phyloP scores from a whole-genome alignment of 2,797 vertebrate genomes.

The Psittacula echo region DNA sequence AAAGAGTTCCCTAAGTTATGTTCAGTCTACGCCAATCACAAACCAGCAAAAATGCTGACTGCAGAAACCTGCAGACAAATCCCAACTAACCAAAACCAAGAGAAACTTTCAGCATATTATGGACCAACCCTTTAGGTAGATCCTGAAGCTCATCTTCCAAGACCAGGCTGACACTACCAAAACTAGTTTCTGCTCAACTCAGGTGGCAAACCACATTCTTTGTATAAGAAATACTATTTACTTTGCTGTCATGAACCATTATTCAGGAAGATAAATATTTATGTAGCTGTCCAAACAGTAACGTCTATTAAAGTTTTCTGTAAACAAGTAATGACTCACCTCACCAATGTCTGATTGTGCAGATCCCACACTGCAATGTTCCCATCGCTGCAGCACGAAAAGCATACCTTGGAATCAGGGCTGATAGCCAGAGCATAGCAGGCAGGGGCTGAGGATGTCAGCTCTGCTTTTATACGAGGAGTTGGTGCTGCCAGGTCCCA shows the following conservation, averaged over 20 bases:
- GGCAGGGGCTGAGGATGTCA: slow-evolving; percentile 86
- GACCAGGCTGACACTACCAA: not conserved
- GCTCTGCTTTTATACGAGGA: slow-evolving; percentile 86
- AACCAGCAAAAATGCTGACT: not conserved
- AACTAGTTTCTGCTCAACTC: not conserved
- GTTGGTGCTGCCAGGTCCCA: slow-evolving; percentile 88
- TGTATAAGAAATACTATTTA: not conserved
- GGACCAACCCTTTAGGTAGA: not conserved
- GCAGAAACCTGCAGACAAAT: not conserved
- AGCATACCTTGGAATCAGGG: slow-evolving; percentile 88
- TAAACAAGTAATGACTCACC: slow-evolving; percentile 70
- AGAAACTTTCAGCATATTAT: not conserved
- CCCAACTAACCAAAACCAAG: not conserved
- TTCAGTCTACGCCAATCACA: not conserved
- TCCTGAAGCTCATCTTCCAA: not conserved
- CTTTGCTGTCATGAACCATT: not conserved
- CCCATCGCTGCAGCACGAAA: slow-evolving; percentile 87
- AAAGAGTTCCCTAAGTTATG: not conserved
- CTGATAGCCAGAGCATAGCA: slow-evolving; percentile 88
- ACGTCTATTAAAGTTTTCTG: not conserved
- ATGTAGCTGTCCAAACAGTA: not conserved
- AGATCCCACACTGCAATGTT: slow-evolving; percentile 89
- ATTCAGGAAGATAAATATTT: not conserved
- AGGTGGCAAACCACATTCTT: not conserved
- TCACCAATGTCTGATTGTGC: slow-evolving; percentile 86